Evolutionary conservation across 2,113 vertebrate species (phyloP).

Genomic region (Cromileptes altivelis): DNA sequence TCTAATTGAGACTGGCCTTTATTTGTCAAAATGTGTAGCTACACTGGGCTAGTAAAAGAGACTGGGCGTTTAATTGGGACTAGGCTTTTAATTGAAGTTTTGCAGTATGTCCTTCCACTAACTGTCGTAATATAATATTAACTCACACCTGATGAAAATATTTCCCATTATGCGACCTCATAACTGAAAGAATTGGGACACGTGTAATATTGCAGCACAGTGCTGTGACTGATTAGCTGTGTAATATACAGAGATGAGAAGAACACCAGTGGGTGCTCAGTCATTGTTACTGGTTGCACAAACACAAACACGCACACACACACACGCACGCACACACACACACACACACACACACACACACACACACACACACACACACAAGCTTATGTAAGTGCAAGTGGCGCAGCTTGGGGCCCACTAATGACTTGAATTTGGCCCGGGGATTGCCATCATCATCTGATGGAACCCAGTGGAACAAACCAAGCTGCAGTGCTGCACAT

Average conservation of each 20-base stretch:
- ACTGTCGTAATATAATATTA: background rate
- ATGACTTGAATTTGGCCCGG: constrained; percentile 70
- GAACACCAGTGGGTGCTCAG: constrained; percentile 60
- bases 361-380: constrained; percentile 26
- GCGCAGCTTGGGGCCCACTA: constrained; percentile 65
- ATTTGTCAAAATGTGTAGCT: too few relatives aligned
- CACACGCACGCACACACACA: constrained; percentile 31
- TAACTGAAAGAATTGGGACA: constrained; percentile 6
- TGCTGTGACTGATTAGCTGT: constrained; percentile 66
- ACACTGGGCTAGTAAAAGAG: too few relatives aligned
- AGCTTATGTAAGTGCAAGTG: constrained; percentile 61
- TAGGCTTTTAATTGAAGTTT: too few relatives aligned
- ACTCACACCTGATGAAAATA: background rate
- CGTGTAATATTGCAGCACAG: constrained; percentile 18
- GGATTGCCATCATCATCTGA: constrained; percentile 61
- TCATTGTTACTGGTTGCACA: constrained; percentile 59
- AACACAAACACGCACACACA: constrained; percentile 31
- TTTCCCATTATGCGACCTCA: constrained; percentile 8
- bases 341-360: constrained; percentile 25
- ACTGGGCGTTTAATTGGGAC: too few relatives aligned
- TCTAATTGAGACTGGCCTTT: too few relatives aligned
- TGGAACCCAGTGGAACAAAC: constrained; percentile 67
- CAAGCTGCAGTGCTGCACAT: constrained; percentile 58
- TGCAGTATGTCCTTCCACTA: too few relatives aligned
- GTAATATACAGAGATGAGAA: constrained; percentile 65